Evolutionary conservation across 92 coral and sea anemone species (phyloP), one percentile per base, ranked within the genome.

Genomic region (Zoanthus sansibaricus): DNA sequence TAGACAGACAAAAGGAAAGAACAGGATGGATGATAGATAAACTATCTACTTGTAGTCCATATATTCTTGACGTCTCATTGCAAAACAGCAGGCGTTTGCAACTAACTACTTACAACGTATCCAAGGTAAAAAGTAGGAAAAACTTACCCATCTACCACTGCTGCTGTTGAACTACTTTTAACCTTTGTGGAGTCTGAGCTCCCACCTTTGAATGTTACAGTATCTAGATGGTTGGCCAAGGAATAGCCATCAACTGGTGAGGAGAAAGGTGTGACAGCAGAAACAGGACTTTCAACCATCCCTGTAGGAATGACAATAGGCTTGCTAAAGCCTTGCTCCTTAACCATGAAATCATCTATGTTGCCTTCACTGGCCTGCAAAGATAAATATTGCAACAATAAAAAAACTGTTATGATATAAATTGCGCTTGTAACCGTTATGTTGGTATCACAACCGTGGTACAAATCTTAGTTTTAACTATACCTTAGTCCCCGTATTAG

Each of bases 291-390:
- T 49, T 94, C 98, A 47, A 91, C 94, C 44, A 89, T 67, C 8
- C 93, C 99, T 17, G 99, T 97, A 45, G 99, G 99, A 32, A 97
- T 97, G 62, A 95, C 91, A 17, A 97, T 97, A 37, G 96, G 94
- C 31, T 90, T 87, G 46, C 86, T 51, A 32, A 80, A 82, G 20
- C 84, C 48, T 75, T 82, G 72, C 37, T 91, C 93, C 45, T 93
- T 94, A 8, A 91, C 95, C 64, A 89, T 58, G 47, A 87, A 92
- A 7, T 94, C 98, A 52, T 87, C 87, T 30, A 72, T 56, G 33
- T 87, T 92, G 31, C 55, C 7, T 9, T 49, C 55, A 11, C 55
- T 49, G 7, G 86, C 94, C 98, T 94, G 85, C 46, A 44, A 80
- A 32, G 4, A n/a, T 32, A 80, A 7, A 44, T 37, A 37, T 37